Percentiles rank a stretch among this genome's conserved stretches.
Conservation (phyloP, 2,888 invertebrate genomes). For the Erpobdella octoculata region DNA sequence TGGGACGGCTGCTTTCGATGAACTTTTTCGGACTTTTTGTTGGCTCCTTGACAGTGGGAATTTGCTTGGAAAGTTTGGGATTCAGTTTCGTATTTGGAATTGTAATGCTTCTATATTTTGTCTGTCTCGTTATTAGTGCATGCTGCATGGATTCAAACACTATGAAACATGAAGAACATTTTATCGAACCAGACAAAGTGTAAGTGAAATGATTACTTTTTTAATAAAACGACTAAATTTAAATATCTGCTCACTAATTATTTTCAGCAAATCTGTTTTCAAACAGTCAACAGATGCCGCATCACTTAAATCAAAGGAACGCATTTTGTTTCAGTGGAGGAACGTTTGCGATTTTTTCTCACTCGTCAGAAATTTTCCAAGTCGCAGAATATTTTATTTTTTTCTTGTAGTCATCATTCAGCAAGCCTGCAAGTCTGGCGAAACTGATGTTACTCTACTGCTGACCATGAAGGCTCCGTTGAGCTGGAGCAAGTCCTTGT, state of each 20-base stretch:
- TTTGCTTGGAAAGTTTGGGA: slow-evolving; percentile 41
- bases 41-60: slow-evolving; percentile 44
- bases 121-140: slow-evolving; percentile 42
- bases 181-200: no score
- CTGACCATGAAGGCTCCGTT: slow-evolving; percentile 47
- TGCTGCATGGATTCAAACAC: slow-evolving; percentile 38
- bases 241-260: neutral
- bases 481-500: slow-evolving; percentile 45
- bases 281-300: neutral
- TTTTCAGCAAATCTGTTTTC: neutral
- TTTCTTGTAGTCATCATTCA: slow-evolving; percentile 41
- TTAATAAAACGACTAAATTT: no score
- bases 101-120: slow-evolving; percentile 43
- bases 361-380: slow-evolving; percentile 3
- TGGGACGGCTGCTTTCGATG: slow-evolving; percentile 47
- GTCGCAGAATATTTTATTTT: slow-evolving; percentile 39
- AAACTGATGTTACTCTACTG: slow-evolving; percentile 48
- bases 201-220: no score
- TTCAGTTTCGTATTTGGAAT: slow-evolving; percentile 41
- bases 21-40: slow-evolving; percentile 49
- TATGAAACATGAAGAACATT: slow-evolving; percentile 13
- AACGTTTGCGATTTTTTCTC: neutral
- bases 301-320: neutral
- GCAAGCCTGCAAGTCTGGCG: slow-evolving; percentile 48
- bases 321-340: neutral